phyloP scores from a whole-genome alignment of 2,888 invertebrate genomes.

The Pomacea canaliculata region DNA sequence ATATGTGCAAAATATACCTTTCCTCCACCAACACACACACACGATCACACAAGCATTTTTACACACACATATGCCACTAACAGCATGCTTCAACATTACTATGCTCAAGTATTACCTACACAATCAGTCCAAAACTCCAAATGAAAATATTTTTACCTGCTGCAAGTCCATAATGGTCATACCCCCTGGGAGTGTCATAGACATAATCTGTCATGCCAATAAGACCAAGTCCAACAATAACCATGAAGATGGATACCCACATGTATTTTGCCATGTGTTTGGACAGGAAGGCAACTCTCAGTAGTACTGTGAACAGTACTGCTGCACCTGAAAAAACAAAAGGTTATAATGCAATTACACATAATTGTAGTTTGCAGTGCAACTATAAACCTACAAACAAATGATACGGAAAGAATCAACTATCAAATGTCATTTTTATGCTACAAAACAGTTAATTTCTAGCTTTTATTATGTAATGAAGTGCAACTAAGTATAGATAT shows the following conservation, averaged over 20 bases:
- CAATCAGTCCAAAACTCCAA: no score
- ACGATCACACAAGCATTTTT: no score
- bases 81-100: no score
- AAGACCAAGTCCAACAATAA: constrained; percentile 31
- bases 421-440: no score
- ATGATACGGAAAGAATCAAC: no score
- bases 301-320: constrained; percentile 35
- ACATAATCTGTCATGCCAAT: constrained; percentile 37
- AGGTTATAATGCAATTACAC: neutral
- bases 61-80: no score
- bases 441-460: no score
- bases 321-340: constrained; percentile 31
- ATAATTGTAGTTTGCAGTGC: no score
- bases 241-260: constrained; percentile 37
- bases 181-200: constrained; percentile 13
- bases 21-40: neutral
- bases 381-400: no score
- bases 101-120: no score
- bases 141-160: constrained; percentile 29
- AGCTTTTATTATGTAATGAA: no score
- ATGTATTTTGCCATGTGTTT: constrained; percentile 36
- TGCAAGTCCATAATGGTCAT: constrained; percentile 38
- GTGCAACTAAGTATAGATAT: no score
- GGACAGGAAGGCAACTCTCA: constrained; percentile 39
- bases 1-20: neutral